phyloP scores from a whole-genome alignment of 2,888 invertebrate genomes.

The Mimas tiliae region DNA sequence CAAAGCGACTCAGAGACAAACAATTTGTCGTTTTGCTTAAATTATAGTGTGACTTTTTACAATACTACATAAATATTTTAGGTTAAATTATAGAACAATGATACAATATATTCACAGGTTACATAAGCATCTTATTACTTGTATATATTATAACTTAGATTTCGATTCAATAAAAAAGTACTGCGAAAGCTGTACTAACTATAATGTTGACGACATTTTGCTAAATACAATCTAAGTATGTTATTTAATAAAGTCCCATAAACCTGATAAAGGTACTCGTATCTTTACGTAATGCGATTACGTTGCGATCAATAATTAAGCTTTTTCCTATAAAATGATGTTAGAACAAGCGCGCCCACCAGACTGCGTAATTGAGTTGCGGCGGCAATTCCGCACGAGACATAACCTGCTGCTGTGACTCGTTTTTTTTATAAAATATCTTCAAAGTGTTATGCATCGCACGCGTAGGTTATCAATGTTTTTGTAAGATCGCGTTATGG shows the following conservation, averaged over 20 bases:
- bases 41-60: too few relatives aligned
- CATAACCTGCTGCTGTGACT: constrained; percentile 5
- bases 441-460: constrained; percentile 7
- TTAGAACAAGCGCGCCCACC: not conserved
- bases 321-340: constrained; percentile 3
- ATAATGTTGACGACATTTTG: not conserved
- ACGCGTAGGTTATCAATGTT: constrained; percentile 6
- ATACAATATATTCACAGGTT: too few relatives aligned
- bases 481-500: too few relatives aligned
- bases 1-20: too few relatives aligned
- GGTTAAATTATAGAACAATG: too few relatives aligned
- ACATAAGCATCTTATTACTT: too few relatives aligned
- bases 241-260: not conserved
- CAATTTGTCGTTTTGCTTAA: too few relatives aligned
- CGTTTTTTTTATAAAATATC: constrained; percentile 14
- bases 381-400: not conserved
- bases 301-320: not conserved
- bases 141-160: too few relatives aligned
- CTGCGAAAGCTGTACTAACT: not conserved
- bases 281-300: not conserved
- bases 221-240: not conserved
- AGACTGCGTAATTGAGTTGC: constrained; percentile 4
- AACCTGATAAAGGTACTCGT: not conserved
- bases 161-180: not conserved
- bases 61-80: too few relatives aligned